Evolutionary conservation across 2,888 invertebrate species (phyloP).

Genomic region (Gortyna flavago): DNA sequence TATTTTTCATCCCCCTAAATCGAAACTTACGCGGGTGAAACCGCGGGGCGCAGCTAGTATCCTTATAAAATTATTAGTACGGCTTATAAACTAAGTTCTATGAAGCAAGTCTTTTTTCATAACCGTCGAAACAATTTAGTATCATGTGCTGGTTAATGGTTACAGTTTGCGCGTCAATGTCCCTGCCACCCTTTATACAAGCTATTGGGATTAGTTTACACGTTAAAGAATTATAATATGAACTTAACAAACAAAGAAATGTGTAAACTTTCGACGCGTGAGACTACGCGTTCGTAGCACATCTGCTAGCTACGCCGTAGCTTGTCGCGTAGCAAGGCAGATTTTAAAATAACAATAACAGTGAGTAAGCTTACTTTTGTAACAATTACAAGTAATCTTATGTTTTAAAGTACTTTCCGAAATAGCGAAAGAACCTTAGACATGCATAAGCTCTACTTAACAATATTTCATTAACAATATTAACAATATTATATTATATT

Average conservation of each 20-base stretch:
- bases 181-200: neutral
- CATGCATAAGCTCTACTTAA: neutral
- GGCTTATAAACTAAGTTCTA: no score
- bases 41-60: no score
- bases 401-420: neutral
- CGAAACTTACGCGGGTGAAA: no score
- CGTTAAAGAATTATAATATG: neutral
- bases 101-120: no score
- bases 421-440: neutral
- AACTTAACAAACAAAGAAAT: neutral
- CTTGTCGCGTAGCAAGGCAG: slow-evolving; percentile 10
- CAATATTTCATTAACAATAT: no score
- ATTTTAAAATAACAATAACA: neutral
- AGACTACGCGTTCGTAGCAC: slow-evolving; percentile 6
- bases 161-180: no score
- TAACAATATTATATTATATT: no score
- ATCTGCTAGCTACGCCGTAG: slow-evolving; percentile 30
- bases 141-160: no score
- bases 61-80: no score
- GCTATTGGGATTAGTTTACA: neutral
- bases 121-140: no score
- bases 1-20: no score
- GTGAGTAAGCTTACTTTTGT: neutral
- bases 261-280: neutral
- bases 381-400: neutral